Evolutionary conservation across 1,140 invertebrate genomes (phyloP).

Genomic region (Metopolophium dirhodum): DNA sequence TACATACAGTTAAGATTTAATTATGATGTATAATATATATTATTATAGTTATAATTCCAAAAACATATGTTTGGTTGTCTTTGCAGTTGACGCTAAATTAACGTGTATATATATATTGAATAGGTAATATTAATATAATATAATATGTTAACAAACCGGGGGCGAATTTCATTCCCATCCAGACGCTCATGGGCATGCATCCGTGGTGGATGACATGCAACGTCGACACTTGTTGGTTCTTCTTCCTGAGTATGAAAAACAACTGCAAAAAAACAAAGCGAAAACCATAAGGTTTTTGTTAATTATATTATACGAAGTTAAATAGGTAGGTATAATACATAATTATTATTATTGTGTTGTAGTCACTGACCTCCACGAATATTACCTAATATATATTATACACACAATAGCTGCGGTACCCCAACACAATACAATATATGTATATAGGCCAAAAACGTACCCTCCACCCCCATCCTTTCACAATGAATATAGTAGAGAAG

Average conservation of each 20-base stretch:
- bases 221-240: slow-evolving; percentile 89
- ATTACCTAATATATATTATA: not conserved
- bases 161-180: slow-evolving; percentile 97
- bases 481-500: not conserved
- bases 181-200: slow-evolving; percentile 93
- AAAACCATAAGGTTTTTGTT: not conserved
- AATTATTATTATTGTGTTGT: slow-evolving; percentile 9
- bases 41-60: too few species aligned
- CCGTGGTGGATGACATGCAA: slow-evolving; percentile 96
- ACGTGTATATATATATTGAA: not conserved
- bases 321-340: not conserved
- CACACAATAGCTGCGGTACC: not conserved
- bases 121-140: not conserved
- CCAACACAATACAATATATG: not conserved
- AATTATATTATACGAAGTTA: not conserved
- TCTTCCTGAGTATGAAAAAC: slow-evolving; percentile 90
- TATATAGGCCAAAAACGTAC: not conserved
- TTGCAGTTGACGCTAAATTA: not conserved
- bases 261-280: slow-evolving; percentile 66
- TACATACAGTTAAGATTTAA: not conserved
- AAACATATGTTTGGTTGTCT: not conserved
- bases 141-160: slow-evolving; percentile 70
- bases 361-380: not conserved
- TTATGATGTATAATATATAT: not conserved
- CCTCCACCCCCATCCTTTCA: not conserved